Conservation (phyloP, 30 jellyfish, hydroid and myxozoan genomes). For the Aurelia sp. region DNA sequence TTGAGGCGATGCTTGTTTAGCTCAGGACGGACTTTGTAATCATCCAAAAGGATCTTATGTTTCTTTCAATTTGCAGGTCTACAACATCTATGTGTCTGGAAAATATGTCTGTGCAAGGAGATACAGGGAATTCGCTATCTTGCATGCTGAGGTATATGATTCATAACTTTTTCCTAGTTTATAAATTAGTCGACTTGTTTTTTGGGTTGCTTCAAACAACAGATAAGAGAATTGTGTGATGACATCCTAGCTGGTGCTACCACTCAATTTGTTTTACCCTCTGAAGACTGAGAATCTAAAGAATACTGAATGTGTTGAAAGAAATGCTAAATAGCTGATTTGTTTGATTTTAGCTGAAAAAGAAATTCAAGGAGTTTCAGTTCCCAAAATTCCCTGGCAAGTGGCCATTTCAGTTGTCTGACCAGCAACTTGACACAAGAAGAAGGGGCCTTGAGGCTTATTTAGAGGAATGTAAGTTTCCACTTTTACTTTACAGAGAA, state of each 20-base stretch:
- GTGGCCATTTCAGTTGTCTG: conserved; percentile 97
- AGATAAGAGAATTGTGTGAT: no score
- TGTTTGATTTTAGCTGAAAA: conserved; percentile 76
- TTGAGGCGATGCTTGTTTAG: no score
- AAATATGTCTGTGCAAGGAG: conserved; percentile 83
- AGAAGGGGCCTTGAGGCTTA: conserved; percentile 89
- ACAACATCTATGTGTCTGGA: conserved; percentile 85
- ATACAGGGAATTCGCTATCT: conserved; percentile 83
- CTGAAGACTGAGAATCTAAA: no score
- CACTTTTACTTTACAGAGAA: no score
- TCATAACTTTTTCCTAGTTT: no score
- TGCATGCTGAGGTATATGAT: conserved; percentile 75
- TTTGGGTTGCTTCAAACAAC: no score
- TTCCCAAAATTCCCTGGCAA: conserved; percentile 97
- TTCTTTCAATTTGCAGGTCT: conserved; percentile 69
- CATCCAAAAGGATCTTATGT: no score
- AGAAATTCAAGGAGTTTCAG: conserved; percentile 76
- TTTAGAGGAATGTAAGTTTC: conserved; percentile 80
- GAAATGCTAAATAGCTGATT: not conserved
- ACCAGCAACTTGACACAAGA: conserved; percentile 92
- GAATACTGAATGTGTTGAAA: no score
- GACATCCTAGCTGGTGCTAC: no score
- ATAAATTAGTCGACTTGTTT: no score
- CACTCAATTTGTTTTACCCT: no score
- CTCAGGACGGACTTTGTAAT: no score